Evolutionary conservation across 2,113 vertebrate species (phyloP).

Genomic region (Osmerus eperlanus): DNA sequence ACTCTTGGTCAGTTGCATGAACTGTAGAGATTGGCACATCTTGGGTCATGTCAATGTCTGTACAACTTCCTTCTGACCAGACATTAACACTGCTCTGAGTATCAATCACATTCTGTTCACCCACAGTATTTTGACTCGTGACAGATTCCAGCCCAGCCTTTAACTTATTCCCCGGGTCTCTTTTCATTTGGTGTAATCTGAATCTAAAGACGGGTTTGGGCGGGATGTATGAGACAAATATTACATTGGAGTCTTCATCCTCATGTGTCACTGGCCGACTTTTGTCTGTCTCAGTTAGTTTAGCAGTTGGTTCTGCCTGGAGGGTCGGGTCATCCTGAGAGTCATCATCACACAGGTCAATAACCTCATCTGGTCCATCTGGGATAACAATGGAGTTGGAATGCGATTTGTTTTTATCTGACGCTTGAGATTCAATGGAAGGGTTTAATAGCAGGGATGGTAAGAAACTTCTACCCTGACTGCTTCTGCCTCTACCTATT

Average conservation of each 20-base stretch:
- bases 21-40: neutral
- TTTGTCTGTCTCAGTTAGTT: neutral
- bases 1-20: neutral
- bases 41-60: neutral
- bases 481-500: neutral
- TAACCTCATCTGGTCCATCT: constrained; percentile 50
- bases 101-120: neutral
- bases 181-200: neutral
- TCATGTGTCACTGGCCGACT: constrained; percentile 25
- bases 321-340: constrained; percentile 23
- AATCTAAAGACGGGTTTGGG: constrained; percentile 44
- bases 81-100: neutral
- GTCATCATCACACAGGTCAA: constrained; percentile 67
- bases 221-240: constrained; percentile 73
- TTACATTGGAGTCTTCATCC: constrained; percentile 67
- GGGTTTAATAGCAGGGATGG: constrained; percentile 5
- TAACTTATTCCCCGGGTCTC: neutral
- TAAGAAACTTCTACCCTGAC: neutral
- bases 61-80: neutral
- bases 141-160: neutral
- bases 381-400: neutral
- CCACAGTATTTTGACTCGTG: neutral
- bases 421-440: neutral
- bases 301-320: neutral
- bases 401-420: constrained; percentile 7